Percentiles rank a stretch among this genome's conserved stretches.
Conservation (phyloP, 1,140 invertebrate species). For the Ruditapes philippinarum region DNA sequence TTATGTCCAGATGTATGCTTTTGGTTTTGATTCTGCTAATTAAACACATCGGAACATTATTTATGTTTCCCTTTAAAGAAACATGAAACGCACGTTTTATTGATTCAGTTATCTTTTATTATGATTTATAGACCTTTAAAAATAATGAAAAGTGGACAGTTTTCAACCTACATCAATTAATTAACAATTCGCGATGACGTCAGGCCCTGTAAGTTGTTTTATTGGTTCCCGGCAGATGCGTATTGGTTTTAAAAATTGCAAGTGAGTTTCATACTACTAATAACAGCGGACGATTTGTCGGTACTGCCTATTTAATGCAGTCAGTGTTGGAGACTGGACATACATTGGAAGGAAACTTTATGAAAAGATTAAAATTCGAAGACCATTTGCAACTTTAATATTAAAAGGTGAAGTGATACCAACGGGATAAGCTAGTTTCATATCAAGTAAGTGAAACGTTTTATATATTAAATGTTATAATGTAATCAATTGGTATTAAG, state of each 20-base stretch:
- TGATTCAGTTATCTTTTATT: background rate
- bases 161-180: background rate
- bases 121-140: background rate
- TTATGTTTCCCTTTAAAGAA: background rate
- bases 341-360: background rate
- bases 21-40: too few relatives aligned
- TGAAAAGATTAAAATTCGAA: background rate
- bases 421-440: background rate
- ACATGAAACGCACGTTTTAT: background rate
- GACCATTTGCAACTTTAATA: background rate
- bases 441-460: background rate
- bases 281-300: background rate
- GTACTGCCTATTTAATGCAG: background rate
- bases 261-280: background rate
- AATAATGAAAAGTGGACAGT: background rate
- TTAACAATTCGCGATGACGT: background rate
- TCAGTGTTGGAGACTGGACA: background rate
- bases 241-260: constrained; percentile 13
- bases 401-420: background rate
- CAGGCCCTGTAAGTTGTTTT: background rate
- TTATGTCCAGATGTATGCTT: too few relatives aligned
- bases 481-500: too few relatives aligned
- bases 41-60: too few relatives aligned
- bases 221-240: background rate
- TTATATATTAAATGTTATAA: too few relatives aligned